phyloP scores from a whole-genome alignment of 2,888 invertebrate species.

The Lochmaea crataegi region DNA sequence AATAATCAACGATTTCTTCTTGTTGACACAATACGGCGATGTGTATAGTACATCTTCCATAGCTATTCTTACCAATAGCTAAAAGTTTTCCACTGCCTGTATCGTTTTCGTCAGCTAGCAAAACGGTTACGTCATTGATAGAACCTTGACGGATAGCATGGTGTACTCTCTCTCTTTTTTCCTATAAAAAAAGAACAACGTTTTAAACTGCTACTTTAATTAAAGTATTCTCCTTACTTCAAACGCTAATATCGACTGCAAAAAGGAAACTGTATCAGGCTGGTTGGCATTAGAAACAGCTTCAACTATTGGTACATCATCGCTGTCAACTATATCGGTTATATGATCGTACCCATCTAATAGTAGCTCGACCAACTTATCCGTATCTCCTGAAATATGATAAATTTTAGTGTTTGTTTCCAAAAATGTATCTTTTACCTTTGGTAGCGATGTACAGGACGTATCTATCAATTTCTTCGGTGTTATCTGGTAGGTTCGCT shows the following conservation, averaged over 20 bases:
- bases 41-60: conserved; percentile 84
- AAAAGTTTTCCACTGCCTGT: conserved; percentile 68
- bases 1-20: conserved; percentile 81
- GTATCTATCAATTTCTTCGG: conserved; percentile 84
- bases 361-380: conserved; percentile 75
- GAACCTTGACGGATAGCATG: conserved; percentile 77
- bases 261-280: conserved; percentile 74
- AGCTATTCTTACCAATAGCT: conserved; percentile 74
- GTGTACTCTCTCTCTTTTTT: conserved; percentile 82
- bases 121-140: conserved; percentile 69
- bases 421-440: conserved; percentile 67
- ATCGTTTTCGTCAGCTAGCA: conserved; percentile 68
- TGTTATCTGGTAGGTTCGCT: conserved; percentile 82
- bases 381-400: conserved; percentile 70
- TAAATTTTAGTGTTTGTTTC: not conserved
- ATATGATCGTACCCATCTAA: conserved; percentile 91
- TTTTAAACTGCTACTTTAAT: not conserved
- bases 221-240: conserved; percentile 69
- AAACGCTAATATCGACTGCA: conserved; percentile 79
- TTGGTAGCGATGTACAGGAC: conserved; percentile 81
- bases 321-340: conserved; percentile 80
- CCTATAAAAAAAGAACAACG: conserved; percentile 67
- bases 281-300: conserved; percentile 77
- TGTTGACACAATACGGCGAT: conserved; percentile 87
- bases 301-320: conserved; percentile 75